Percentiles rank a stretch among this genome's conserved stretches.
Evolutionary conservation across 1,140 invertebrate genomes (phyloP).

Genomic region (Apis florea): DNA sequence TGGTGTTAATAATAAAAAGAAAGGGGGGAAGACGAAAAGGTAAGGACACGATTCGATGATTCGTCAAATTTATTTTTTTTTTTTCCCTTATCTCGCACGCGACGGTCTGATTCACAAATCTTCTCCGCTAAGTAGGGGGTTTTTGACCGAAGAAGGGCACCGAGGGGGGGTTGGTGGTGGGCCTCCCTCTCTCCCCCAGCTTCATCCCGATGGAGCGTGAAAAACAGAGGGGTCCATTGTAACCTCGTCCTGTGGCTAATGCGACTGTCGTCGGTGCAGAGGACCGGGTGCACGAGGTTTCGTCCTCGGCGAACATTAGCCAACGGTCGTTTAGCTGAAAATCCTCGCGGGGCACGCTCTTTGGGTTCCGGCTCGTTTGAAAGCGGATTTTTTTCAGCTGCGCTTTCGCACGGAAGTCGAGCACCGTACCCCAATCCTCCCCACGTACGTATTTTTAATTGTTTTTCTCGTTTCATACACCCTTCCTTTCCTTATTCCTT

Average conservation of each 20-base stretch:
- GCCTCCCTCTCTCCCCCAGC: constrained; percentile 13
- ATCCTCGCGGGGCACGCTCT: constrained; percentile 56
- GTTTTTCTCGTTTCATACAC: not conserved
- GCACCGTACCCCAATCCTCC: constrained; percentile 1
- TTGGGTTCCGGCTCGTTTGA: constrained; percentile 58
- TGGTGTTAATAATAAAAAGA: no score
- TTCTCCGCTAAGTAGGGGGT: constrained; percentile 57
- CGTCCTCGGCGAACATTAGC: constrained; percentile 59
- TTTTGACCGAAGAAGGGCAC: constrained; percentile 20
- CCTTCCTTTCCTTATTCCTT: no score
- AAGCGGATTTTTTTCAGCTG: constrained; percentile 65
- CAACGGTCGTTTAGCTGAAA: constrained; percentile 67
- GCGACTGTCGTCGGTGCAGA: constrained; percentile 64
- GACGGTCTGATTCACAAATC: constrained; percentile 62
- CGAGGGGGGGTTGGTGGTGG: constrained; percentile 39
- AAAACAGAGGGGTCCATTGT: constrained; percentile 71
- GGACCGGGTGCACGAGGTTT: constrained; percentile 54
- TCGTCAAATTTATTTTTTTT: constrained; percentile 54
- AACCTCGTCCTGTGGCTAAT: constrained; percentile 70
- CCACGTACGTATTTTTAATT: not conserved
- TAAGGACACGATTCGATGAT: constrained; percentile 11
- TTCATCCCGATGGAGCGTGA: constrained; percentile 64
- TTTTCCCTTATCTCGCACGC: constrained; percentile 47
- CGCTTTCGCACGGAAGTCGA: constrained; percentile 61
- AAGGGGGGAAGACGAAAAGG: not conserved